A percentile compares a stretch with the other conserved stretches of the same genome.
Conservation (phyloP, 2,888 invertebrate species). For the Linyphia triangularis region DNA sequence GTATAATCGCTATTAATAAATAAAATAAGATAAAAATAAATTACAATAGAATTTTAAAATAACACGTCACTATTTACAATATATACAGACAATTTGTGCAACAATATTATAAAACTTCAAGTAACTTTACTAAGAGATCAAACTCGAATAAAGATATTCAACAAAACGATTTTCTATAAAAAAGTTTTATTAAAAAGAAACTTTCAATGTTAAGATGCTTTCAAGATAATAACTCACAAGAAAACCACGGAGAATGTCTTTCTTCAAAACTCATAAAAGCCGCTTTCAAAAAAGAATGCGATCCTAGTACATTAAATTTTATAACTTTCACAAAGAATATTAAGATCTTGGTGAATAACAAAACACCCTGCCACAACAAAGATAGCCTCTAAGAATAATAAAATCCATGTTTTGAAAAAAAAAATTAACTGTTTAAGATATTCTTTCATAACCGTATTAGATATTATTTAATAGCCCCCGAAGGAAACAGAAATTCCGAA, state of each 20-base stretch:
- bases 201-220: neutral
- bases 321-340: constrained; percentile 54
- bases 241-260: neutral
- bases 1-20: no score
- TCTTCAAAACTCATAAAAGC: constrained; percentile 30
- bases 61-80: no score
- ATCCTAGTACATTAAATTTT: constrained; percentile 53
- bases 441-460: constrained; percentile 44
- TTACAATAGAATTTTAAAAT: no score
- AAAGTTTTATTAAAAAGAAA: neutral
- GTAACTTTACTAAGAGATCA: no score
- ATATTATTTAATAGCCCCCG: constrained; percentile 46
- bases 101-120: no score
- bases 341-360: constrained; percentile 25
- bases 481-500: constrained; percentile 44
- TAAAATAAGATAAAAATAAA: no score
- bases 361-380: neutral
- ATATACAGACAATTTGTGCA: no score
- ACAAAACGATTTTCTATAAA: neutral
- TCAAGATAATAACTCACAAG: constrained; percentile 17
- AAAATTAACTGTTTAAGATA: constrained; percentile 14
- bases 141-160: neutral
- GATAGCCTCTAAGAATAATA: constrained; percentile 10
- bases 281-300: constrained; percentile 37
- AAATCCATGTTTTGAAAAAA: constrained; percentile 23